Conservation (phyloP, 2,113 vertebrate genomes). For the Alosa alosa region DNA sequence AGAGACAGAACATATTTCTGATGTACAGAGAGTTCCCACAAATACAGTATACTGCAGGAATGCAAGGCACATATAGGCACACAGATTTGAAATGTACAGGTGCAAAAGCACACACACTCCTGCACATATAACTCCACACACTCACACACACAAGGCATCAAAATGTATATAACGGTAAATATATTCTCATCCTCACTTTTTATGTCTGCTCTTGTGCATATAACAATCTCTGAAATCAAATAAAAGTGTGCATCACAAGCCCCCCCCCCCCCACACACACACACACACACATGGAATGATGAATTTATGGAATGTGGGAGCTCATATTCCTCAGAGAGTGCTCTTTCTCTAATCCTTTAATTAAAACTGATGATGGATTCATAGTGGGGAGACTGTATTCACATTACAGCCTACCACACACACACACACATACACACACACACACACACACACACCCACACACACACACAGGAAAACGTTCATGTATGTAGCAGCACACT, state of each 20-base stretch:
- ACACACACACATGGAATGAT: neutral
- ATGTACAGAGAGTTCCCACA: neutral
- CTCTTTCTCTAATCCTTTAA: conserved; percentile 1
- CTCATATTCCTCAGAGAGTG: neutral
- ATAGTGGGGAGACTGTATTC: neutral
- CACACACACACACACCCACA: neutral
- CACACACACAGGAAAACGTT: neutral
- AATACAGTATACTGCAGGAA: neutral
- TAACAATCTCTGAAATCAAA: neutral
- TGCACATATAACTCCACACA: neutral
- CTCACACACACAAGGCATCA: neutral
- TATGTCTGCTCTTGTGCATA: neutral
- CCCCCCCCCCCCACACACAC: neutral
- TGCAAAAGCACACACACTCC: neutral
- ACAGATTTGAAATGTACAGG: neutral
- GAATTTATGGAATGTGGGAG: conserved; percentile 4
- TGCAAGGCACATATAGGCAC: neutral
- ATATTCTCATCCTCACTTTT: neutral
- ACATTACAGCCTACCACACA: neutral
- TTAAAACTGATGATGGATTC: conserved; percentile 18
- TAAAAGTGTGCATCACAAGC: neutral
- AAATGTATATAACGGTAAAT: neutral
- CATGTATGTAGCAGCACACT: neutral
- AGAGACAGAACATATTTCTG: neutral
- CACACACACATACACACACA: neutral